A percentile compares a stretch with the other conserved stretches of the same genome.
Conservation (phyloP, 2,888 invertebrate species). For the Lithosia quadra region DNA sequence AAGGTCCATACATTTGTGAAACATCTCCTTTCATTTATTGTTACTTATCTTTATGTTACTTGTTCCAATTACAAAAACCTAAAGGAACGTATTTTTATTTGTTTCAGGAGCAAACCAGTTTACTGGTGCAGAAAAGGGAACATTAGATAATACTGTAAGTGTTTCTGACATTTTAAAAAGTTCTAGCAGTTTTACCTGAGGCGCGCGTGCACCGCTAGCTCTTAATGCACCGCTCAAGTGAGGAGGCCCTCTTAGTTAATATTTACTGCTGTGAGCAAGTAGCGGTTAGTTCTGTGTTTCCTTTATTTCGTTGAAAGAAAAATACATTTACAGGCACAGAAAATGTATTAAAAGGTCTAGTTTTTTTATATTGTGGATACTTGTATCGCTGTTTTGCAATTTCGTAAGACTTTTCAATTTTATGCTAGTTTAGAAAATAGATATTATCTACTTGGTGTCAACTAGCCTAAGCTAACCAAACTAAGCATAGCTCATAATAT, state of each 20-base stretch:
- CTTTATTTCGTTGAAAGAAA: slow-evolving; percentile 1
- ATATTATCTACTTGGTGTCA: too few species aligned
- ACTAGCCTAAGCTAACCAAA: too few species aligned
- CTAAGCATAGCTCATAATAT: too few species aligned
- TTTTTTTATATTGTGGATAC: too few species aligned
- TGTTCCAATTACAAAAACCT: background rate
- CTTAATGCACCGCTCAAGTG: slow-evolving; percentile 8
- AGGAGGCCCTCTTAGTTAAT: slow-evolving; percentile 3
- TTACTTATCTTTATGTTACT: background rate
- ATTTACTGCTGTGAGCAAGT: slow-evolving; percentile 8
- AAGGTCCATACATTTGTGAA: too few species aligned
- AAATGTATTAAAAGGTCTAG: background rate
- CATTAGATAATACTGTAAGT: background rate
- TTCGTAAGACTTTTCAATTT: background rate
- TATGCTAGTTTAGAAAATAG: too few species aligned
- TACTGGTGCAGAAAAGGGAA: background rate
- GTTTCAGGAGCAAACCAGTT: slow-evolving; percentile 2
- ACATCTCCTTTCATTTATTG: too few species aligned
- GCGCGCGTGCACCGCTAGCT: background rate
- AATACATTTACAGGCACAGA: background rate
- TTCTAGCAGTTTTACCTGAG: slow-evolving; percentile 4
- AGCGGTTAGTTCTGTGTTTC: background rate
- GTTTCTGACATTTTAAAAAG: slow-evolving; percentile 5
- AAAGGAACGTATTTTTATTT: background rate
- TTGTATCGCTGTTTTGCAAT: background rate